These are phyloP conservation scores for Batillaria attramentaria DNA, from an alignment of 1,140 invertebrate genomes.

Conservation along the genomic window DNA sequence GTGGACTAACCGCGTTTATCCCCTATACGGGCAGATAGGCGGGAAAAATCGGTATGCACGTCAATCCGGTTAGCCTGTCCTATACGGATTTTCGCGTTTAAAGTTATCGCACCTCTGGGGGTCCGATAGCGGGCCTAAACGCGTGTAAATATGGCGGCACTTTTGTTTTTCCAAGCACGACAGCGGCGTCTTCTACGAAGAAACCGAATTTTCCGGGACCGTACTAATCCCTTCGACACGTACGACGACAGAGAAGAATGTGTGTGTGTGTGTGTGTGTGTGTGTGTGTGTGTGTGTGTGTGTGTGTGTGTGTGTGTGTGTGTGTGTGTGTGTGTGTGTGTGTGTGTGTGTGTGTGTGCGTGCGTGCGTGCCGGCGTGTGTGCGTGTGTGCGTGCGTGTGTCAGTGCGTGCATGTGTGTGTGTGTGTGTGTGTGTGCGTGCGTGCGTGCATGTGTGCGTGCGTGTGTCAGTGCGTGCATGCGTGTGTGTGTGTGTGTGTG, in stretches of 20 bases:
- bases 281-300: neutral
- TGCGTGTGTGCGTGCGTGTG: neutral
- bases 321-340: neutral
- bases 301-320: neutral
- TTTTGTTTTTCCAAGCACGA: too few species aligned
- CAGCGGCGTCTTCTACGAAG: too few species aligned
- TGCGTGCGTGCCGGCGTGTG: neutral
- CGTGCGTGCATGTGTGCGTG: neutral
- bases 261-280: neutral
- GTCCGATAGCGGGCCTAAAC: too few species aligned
- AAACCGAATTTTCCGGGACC: too few species aligned
- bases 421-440: conserved; percentile 6
- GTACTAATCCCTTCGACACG: too few species aligned
- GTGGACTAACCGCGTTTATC: too few species aligned
- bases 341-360: neutral
- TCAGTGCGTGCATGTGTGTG: neutral
- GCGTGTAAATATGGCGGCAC: too few species aligned
- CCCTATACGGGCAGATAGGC: too few species aligned
- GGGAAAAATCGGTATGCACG: too few species aligned
- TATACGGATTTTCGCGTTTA: too few species aligned
- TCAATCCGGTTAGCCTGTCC: too few species aligned
- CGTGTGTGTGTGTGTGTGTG: conserved; percentile 11
- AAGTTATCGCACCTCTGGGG: too few species aligned
- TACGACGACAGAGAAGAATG: neutral
- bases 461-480: neutral